Base-by-base conservation (phyloP, 2,797 vertebrate genomes). In the Thamnophis elegans region DNA sequence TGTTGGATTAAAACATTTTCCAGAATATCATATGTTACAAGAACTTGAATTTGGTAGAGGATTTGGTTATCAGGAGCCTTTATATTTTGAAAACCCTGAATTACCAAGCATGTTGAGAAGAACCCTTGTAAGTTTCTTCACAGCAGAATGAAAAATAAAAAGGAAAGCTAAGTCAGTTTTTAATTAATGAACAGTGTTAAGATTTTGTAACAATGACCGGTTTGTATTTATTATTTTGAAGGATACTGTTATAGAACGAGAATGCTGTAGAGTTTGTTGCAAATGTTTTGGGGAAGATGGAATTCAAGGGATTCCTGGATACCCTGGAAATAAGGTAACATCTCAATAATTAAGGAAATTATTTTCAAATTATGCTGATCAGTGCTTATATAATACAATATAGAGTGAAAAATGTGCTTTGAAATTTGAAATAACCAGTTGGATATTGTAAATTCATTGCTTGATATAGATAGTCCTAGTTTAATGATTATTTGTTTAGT, bases 41-140 rank as follows among this genome's bases (percentile, higher is more conserved):
- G 98, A 98, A 96, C 91, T 99, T 87, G 98, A 99, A 94, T 99
- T 99, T 89, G 99, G 99, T n/a, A 97, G 98, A 95, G 98, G 99
- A 0, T 98, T 99, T 78, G 95, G 94, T 1, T 98, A 98, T 96
- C 97, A 94, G 0, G 94, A 98, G 51, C 98, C 97, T 62, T 97
- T 99, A 90, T 98, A 95, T 91, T 96, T 98, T 93, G 96, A 96
- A 85, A 98, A 98, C 97, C 94, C 51, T 13, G 97, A 97, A 56
- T 95, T 99, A 87, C 98, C 97, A 90, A 97, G 93, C 90, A 60
- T 95, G 91, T 87, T 99, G 94, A 95, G 97, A 95, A 98, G 97
- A 87, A 97, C 99, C 95, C 98, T 99, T 32, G 99, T 99, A 96
- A 98, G 98, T 98, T 25, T 60, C 82, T 93, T 91, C 90, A 2